Base-by-base conservation (phyloP, 2,888 invertebrate species). In the Drosophila neutralis region DNA sequence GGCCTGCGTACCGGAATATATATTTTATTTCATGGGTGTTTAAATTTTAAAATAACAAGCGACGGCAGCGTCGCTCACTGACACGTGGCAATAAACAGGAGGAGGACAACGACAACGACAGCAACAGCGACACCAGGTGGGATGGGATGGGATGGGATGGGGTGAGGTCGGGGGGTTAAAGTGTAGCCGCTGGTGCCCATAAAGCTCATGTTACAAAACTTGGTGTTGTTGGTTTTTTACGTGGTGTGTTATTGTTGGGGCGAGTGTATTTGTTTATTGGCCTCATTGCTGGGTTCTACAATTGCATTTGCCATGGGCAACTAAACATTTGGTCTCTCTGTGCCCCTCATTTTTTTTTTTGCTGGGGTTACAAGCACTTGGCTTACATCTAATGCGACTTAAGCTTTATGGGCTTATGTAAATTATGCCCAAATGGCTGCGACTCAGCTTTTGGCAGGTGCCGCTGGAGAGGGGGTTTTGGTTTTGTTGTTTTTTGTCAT, bases 11-110 rank as follows among this genome's bases (percentile, higher is more conserved):
- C 45, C 24, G 56, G 56, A 45, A 38, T 35, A 67, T 74, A 87
- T 85, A 88, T 90, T 82, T 86, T 88, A 87, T 90, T 87, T 87
- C 90, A 90, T 90, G 90, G 90, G 82, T 87, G 90, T 90, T 90
- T 87, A 90, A 87, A 87, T 87, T 87, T 90, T 90, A 83, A 90
- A 87, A 89, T 88, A 87, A 88, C 90, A 90, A 89, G 79, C 87
- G 87, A 69, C 70, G 87, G 54, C 51, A 59, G 69, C 78, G 62
- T 52, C 63, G 82, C 73, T 83, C 80, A 76, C 81, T 66, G 87
- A 80, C 87, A 87, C 87, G 90, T 87, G 87, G 82, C 87, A 49
- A 61, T 59, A 42, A 51, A 57, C 56, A 64, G 68, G 65, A 70
- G 48, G 48, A 48, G 54, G 53, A 48, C 61, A 48, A 57, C 49